These are phyloP conservation scores for Dreissena polymorpha DNA, from an alignment of 1,140 invertebrate genomes.

Conservation along the genomic window DNA sequence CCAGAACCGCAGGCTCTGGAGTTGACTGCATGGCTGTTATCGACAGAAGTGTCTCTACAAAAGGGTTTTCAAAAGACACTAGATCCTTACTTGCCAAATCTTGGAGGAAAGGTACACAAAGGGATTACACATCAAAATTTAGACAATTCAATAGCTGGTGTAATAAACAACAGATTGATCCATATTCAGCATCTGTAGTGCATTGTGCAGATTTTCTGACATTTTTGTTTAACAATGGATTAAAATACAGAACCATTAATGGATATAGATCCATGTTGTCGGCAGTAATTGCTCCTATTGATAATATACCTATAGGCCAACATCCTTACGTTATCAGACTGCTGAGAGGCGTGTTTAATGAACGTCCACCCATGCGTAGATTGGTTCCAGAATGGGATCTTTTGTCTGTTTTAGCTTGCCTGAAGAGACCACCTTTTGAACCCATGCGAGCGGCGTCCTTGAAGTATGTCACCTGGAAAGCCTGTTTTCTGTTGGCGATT, in stretches of 20 bases:
- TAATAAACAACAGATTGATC: constrained; percentile 47
- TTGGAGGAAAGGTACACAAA: constrained; percentile 36
- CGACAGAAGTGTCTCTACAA: constrained; percentile 31
- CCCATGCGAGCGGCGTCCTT: constrained; percentile 11
- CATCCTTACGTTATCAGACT: constrained; percentile 26
- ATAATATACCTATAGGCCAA: constrained; percentile 20
- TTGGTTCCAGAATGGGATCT: constrained; percentile 40
- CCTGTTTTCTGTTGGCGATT: constrained; percentile 25
- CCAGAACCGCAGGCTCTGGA: constrained; percentile 28
- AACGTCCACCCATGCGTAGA: not conserved
- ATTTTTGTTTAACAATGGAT: constrained; percentile 19
- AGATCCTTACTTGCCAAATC: constrained; percentile 23
- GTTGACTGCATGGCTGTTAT: constrained; percentile 53
- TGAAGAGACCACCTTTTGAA: constrained; percentile 33
- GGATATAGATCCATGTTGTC: constrained; percentile 53
- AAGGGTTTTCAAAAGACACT: constrained; percentile 32
- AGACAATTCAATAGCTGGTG: constrained; percentile 49
- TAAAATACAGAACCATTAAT: constrained; percentile 36
- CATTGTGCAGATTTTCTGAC: constrained; percentile 43
- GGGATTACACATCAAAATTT: constrained; percentile 37
- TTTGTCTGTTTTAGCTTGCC: constrained; percentile 18
- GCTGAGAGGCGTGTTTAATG: constrained; percentile 22
- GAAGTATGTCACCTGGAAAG: constrained; percentile 41
- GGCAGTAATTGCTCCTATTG: constrained; percentile 18
- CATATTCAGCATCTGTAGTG: constrained; percentile 17